These are phyloP conservation scores for Ammospiza caudacuta DNA, from an alignment of 2,113 vertebrate genomes.

Conservation along the genomic window DNA sequence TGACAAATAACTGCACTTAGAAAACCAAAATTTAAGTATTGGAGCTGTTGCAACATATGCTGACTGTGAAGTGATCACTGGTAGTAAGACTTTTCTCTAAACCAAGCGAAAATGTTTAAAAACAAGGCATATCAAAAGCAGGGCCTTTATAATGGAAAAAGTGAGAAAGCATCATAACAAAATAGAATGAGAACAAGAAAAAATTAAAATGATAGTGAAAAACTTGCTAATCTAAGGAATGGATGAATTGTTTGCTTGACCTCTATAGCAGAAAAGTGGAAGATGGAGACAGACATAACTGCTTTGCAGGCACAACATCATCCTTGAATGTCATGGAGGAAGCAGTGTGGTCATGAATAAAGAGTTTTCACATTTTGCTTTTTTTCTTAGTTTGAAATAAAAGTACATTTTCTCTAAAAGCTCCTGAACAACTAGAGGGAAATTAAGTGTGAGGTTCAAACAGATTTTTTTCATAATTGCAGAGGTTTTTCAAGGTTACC, in stretches of 20 bases:
- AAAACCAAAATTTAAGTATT: background rate
- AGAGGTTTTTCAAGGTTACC: background rate
- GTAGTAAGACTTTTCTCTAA: background rate
- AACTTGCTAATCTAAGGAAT: background rate
- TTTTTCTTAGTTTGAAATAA: background rate
- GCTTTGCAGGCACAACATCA: background rate
- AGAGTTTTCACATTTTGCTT: background rate
- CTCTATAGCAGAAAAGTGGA: background rate
- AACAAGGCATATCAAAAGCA: background rate
- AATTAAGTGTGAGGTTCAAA: background rate
- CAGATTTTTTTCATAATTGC: background rate
- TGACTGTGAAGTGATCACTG: background rate
- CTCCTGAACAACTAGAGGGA: background rate
- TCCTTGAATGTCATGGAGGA: background rate
- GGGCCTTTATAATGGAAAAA: background rate
- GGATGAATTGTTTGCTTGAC: background rate
- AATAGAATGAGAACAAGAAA: background rate
- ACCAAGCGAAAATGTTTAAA: background rate
- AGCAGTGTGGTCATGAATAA: background rate
- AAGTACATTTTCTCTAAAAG: background rate
- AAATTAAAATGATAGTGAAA: background rate
- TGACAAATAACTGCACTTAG: background rate
- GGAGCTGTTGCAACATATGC: background rate
- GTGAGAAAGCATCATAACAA: background rate
- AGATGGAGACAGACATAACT: background rate